Evolutionary conservation across 2,797 vertebrate species (phyloP).

Genomic region (Peromyscus attwateri): DNA sequence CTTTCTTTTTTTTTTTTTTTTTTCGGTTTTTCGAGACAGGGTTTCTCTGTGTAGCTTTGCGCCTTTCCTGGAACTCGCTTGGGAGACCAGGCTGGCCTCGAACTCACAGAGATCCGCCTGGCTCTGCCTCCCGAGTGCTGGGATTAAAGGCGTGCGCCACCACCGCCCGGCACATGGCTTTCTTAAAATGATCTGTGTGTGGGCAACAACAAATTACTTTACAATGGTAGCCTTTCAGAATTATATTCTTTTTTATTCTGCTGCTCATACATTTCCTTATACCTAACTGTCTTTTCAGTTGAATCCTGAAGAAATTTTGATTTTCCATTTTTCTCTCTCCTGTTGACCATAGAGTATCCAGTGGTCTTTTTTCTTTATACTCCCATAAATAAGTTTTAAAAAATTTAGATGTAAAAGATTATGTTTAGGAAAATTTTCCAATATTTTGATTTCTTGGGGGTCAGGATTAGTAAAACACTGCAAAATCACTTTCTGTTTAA

Average conservation of each 20-base stretch:
- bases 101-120: no score
- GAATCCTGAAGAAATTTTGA: constrained; percentile 55
- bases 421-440: constrained; percentile 56
- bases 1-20: no score
- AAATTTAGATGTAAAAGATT: constrained; percentile 49
- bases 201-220: not conserved
- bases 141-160: no score
- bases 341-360: not conserved
- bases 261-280: constrained; percentile 58
- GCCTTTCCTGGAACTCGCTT: no score
- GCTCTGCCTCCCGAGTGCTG: no score
- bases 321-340: constrained; percentile 8
- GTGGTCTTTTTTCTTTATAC: constrained; percentile 58
- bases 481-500: constrained; percentile 41
- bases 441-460: not conserved
- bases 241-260: constrained; percentile 47
- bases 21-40: no score
- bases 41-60: no score
- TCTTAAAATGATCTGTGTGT: constrained; percentile 1
- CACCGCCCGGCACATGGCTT: no score
- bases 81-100: no score
- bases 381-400: constrained; percentile 17
- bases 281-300: constrained; percentile 30
- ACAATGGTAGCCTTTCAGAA: constrained; percentile 30
- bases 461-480: constrained; percentile 57